Evolutionary conservation across 2,113 vertebrate species (phyloP).

Genomic region (Pitta sordida): DNA sequence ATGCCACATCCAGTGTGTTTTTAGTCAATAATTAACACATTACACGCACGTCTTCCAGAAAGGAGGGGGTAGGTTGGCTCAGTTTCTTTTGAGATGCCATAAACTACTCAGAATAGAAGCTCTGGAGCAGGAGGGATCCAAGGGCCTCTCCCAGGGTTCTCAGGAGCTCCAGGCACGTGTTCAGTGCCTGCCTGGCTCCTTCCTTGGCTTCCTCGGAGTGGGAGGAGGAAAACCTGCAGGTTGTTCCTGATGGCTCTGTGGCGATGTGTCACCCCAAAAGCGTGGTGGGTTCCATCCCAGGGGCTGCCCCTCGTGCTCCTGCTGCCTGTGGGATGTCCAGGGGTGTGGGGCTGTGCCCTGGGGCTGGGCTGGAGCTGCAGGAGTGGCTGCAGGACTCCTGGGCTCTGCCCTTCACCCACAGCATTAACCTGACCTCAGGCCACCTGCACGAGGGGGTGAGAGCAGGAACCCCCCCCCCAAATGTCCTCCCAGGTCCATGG

Average conservation of each 20-base stretch:
- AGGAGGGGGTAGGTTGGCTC: background rate
- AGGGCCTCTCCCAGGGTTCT: background rate
- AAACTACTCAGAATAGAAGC: background rate
- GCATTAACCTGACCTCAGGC: slow-evolving; percentile 16
- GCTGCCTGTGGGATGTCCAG: background rate
- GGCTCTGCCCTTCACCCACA: background rate
- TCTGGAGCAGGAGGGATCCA: background rate
- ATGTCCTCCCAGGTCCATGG: too few relatives aligned
- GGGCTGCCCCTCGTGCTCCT: background rate
- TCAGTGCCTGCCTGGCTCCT: background rate
- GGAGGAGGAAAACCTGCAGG: background rate
- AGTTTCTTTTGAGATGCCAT: background rate
- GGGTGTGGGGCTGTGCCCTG: background rate
- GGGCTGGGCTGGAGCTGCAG: background rate
- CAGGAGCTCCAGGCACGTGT: background rate
- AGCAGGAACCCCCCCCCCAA: rapidly evolving
- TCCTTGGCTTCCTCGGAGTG: background rate
- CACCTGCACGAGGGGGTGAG: rapidly evolving
- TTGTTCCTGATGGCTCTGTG: background rate
- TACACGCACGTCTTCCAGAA: background rate
- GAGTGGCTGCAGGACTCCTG: background rate
- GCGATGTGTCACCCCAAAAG: background rate
- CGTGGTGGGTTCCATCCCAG: background rate
- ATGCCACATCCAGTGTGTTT: background rate
- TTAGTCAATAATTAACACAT: background rate